phyloP scores from a whole-genome alignment of 2,888 invertebrate genomes.

The Helleia helle region DNA sequence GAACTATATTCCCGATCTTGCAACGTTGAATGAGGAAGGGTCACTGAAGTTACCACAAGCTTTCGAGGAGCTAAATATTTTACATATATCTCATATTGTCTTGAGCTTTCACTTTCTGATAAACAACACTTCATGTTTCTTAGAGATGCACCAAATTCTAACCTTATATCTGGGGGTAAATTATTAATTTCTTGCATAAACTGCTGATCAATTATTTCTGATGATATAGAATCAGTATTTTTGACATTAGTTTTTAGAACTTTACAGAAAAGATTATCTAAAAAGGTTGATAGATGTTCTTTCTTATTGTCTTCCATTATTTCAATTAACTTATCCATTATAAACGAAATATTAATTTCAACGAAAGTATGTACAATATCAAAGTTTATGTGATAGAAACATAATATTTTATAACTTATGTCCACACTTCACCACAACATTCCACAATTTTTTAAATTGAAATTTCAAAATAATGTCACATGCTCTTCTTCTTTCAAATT shows the following conservation, averaged over 20 bases:
- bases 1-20: slow-evolving; percentile 38
- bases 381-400: no score
- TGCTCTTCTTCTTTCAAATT: no score
- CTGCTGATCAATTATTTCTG: slow-evolving; percentile 35
- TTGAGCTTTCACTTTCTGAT: slow-evolving; percentile 29
- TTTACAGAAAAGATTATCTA: slow-evolving; percentile 20
- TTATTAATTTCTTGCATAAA: slow-evolving; percentile 40
- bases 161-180: slow-evolving; percentile 20
- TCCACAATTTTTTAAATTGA: no score
- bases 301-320: no score
- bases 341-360: no score
- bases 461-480: no score
- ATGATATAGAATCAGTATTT: slow-evolving; percentile 18
- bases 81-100: slow-evolving; percentile 43
- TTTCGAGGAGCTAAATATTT: slow-evolving; percentile 35
- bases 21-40: slow-evolving; percentile 38
- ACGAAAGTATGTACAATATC: no score
- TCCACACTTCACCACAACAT: no score
- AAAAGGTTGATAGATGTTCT: slow-evolving; percentile 17
- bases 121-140: slow-evolving; percentile 43
- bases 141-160: slow-evolving; percentile 50
- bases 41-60: slow-evolving; percentile 30
- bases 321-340: no score
- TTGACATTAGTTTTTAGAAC: slow-evolving; percentile 15
- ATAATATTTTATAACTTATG: no score